phyloP scores from a whole-genome alignment of 2,888 invertebrate genomes.

The Operophtera brumata region DNA sequence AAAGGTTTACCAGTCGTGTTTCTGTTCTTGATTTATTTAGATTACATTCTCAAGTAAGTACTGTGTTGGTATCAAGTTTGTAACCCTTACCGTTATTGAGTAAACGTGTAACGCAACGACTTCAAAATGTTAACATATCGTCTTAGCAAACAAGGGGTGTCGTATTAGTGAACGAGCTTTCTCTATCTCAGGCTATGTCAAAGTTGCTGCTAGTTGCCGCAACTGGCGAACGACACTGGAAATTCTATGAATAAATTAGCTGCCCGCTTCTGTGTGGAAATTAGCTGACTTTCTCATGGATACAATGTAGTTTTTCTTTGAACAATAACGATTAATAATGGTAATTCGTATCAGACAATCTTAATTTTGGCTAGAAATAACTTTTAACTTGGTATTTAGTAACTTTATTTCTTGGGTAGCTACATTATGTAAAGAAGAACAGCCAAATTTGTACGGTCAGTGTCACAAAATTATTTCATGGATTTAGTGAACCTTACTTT shows the following conservation, averaged over 20 bases:
- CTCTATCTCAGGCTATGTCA: background rate
- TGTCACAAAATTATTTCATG: background rate
- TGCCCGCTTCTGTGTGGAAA: conserved; percentile 41
- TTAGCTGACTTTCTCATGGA: conserved; percentile 41
- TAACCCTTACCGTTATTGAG: too few relatives aligned
- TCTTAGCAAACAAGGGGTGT: too few relatives aligned
- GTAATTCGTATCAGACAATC: background rate
- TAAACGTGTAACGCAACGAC: too few relatives aligned
- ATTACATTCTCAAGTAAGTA: too few relatives aligned
- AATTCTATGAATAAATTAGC: conserved; percentile 61
- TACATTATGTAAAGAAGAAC: background rate
- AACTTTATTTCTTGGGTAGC: background rate
- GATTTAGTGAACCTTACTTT: background rate
- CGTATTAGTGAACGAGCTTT: too few relatives aligned
- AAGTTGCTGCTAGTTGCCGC: conserved; percentile 17
- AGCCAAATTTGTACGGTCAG: background rate
- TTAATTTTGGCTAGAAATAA: background rate
- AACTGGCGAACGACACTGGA: conserved; percentile 40
- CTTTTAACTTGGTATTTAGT: background rate
- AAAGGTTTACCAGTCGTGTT: too few relatives aligned
- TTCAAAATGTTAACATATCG: too few relatives aligned
- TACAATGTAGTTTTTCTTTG: conserved; percentile 13
- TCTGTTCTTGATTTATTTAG: too few relatives aligned
- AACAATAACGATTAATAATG: conserved; percentile 15
- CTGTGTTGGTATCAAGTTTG: too few relatives aligned